Conservation (phyloP, 1,140 invertebrate genomes). For the Temnothorax nylanderi region DNA sequence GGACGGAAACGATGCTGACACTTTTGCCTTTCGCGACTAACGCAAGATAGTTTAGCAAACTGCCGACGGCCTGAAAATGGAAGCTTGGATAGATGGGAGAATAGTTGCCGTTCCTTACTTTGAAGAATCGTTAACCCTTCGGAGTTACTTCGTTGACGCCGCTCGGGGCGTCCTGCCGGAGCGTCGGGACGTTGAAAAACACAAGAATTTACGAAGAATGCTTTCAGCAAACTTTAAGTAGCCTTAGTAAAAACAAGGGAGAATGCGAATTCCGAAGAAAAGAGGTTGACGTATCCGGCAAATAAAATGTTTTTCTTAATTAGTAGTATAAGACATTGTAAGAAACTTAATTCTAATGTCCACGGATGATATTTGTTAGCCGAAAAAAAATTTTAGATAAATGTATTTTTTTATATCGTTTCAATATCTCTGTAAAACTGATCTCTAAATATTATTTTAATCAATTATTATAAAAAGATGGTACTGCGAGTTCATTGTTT, state of each 20-base stretch:
- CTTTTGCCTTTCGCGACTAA: slow-evolving; percentile 8
- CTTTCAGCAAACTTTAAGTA: slow-evolving; percentile 46
- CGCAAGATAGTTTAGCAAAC: slow-evolving; percentile 18
- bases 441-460: neutral
- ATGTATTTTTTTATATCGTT: neutral
- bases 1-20: slow-evolving; percentile 25
- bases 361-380: neutral
- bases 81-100: slow-evolving; percentile 21
- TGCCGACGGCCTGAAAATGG: slow-evolving; percentile 30
- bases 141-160: slow-evolving; percentile 44
- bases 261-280: slow-evolving; percentile 20
- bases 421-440: neutral
- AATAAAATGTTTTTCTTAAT: slow-evolving; percentile 17
- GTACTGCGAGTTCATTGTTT: neutral
- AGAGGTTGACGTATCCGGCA: neutral
- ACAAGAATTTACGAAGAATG: slow-evolving; percentile 58
- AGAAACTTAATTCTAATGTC: neutral
- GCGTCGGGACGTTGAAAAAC: slow-evolving; percentile 39
- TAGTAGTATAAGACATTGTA: neutral
- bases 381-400: neutral
- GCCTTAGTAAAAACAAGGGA: slow-evolving; percentile 28
- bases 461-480: neutral
- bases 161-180: slow-evolving; percentile 24
- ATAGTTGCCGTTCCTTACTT: slow-evolving; percentile 41
- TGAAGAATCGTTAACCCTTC: slow-evolving; percentile 46